Evolutionary conservation across 2,888 invertebrate species (phyloP).

Genomic region (Amphipoea lucens): DNA sequence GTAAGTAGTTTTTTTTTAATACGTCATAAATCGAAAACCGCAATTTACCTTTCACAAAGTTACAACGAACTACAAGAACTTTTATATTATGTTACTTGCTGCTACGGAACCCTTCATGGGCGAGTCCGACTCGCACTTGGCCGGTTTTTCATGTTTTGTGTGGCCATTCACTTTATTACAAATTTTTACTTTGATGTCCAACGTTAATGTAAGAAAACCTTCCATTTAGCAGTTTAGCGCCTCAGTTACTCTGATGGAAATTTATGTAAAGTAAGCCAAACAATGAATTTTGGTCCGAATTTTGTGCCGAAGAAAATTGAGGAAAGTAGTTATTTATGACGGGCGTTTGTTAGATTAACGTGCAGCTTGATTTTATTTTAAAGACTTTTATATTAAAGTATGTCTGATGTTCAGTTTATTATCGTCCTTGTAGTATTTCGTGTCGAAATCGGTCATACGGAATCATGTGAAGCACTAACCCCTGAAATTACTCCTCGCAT

Average conservation of each 20-base stretch:
- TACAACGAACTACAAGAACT: too few species aligned
- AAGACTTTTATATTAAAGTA: neutral
- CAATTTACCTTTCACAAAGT: too few species aligned
- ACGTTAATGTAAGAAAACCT: slow-evolving; percentile 1
- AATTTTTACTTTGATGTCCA: neutral
- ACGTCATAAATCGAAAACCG: too few species aligned
- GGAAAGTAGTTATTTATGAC: slow-evolving; percentile 20
- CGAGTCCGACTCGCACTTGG: too few species aligned
- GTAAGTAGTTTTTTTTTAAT: too few species aligned
- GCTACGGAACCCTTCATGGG: too few species aligned
- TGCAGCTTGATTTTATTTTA: neutral
- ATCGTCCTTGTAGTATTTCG: neutral
- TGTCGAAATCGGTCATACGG: neutral
- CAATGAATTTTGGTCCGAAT: slow-evolving; percentile 33
- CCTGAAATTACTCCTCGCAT: neutral
- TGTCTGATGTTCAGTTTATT: neutral
- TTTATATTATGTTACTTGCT: too few species aligned
- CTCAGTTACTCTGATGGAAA: slow-evolving; percentile 17
- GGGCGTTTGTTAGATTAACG: slow-evolving; percentile 7
- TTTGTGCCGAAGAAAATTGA: slow-evolving; percentile 37
- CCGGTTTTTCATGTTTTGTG: neutral
- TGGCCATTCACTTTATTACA: neutral
- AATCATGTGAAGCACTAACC: neutral
- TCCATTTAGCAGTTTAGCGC: slow-evolving; percentile 21
- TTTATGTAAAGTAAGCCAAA: slow-evolving; percentile 40